Base-by-base conservation (phyloP, 2,888 invertebrate species). In the Belgica antarctica region DNA sequence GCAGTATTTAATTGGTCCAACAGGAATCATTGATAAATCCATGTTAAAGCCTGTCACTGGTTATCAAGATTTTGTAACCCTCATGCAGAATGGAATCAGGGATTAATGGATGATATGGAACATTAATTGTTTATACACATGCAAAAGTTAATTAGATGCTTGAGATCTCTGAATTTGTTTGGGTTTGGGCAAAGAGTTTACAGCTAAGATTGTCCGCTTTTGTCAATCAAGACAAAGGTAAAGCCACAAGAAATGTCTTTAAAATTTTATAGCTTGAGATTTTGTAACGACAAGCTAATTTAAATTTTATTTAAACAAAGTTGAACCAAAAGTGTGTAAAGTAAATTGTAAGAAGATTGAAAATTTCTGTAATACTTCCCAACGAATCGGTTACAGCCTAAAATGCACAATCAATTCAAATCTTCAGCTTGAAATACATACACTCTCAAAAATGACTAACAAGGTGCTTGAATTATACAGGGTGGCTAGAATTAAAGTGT, bases 61-160 rank as follows among this genome's bases (percentile, higher is more conserved):
- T 41, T 41, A 41, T 41, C 41, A 15, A 41, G 41, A 41, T 41
- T 12, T 41, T 15, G 41, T 12, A 41, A 41, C 41, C 41, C 41
- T 41, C 41, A 41, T 41, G 41, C 41, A 4, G 41, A 41, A 2
- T n/a, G 41, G 41, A 15, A 41, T n/a, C 41, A 5, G 52, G 52
- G 52, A 52, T 19, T 41, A 52, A 52, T 52, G 22, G n/a, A 52
- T 12, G 52, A 22, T 52, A 52, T 52, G 52, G 52, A 52, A 52
- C 52, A 52, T 52, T 52, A 52, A 52, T 52, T 52, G 52, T 52
- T 52, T 52, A 52, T 41, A n/a, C n/a, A n/a, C 41, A n/a, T 41
- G 10, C 41, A 41, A 41, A 41, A 41, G 41, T 41, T 41, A 41
- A 41, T 41, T 41, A 41, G 41, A 41, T 41, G 41, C 12, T 7